phyloP scores from a whole-genome alignment of 1,140 invertebrate species.

The Monochamus saltuarius region DNA sequence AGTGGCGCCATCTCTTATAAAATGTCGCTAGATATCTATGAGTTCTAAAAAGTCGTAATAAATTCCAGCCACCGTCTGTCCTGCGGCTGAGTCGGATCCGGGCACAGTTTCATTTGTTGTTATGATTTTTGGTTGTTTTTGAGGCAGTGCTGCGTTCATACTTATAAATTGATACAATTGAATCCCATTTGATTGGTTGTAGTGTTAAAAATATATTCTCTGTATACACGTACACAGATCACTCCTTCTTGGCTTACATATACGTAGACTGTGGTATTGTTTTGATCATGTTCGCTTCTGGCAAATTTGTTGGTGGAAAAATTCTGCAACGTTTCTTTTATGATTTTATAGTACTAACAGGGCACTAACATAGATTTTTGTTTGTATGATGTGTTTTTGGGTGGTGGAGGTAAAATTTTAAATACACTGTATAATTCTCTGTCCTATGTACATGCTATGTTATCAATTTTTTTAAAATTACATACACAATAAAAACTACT shows the following conservation, averaged over 20 bases:
- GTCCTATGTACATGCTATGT: too few relatives aligned
- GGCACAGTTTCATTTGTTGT: constrained; percentile 14
- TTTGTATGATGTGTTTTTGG: too few relatives aligned
- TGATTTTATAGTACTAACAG: background rate
- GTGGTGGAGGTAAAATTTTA: too few relatives aligned
- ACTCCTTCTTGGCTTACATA: constrained; percentile 27
- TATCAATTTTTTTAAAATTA: too few relatives aligned
- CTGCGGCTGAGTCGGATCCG: constrained; percentile 7
- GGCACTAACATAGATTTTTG: too few relatives aligned
- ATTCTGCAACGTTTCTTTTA: constrained; percentile 3
- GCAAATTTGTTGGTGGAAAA: constrained; percentile 22
- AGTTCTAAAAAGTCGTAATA: too few relatives aligned
- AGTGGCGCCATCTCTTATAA: too few relatives aligned
- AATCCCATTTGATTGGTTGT: constrained; percentile 9
- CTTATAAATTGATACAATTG: constrained; percentile 8
- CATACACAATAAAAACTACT: too few relatives aligned
- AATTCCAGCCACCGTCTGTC: too few relatives aligned
- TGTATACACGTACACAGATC: constrained; percentile 11
- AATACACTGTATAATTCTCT: too few relatives aligned
- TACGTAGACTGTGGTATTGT: constrained; percentile 29
- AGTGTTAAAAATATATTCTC: constrained; percentile 9
- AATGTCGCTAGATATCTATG: too few relatives aligned
- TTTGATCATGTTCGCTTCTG: constrained; percentile 29
- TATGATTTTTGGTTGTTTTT: constrained; percentile 21
- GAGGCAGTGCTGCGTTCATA: constrained; percentile 26